Conservation (phyloP, 2,888 invertebrate genomes). For the Drosophila recens region DNA sequence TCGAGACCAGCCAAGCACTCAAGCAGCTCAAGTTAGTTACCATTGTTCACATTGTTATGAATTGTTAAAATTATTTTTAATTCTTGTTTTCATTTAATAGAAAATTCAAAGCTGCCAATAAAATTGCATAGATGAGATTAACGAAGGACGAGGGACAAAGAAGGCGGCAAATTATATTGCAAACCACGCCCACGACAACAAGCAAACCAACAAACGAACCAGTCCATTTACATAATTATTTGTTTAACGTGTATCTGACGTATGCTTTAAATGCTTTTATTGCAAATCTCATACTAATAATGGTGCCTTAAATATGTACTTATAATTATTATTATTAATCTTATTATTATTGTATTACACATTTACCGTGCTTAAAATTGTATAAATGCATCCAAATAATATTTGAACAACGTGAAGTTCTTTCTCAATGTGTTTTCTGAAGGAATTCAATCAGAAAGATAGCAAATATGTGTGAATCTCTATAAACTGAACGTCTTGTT, state of each 20-base stretch:
- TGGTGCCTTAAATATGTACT: slow-evolving; percentile 43
- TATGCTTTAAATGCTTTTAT: slow-evolving; percentile 50
- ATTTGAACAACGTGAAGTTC: background rate
- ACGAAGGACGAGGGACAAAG: background rate
- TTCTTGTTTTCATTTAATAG: slow-evolving; percentile 48
- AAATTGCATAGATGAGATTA: slow-evolving; percentile 59
- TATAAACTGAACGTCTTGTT: background rate
- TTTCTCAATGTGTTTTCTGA: background rate
- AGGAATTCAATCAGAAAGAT: background rate
- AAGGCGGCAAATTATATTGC: background rate
- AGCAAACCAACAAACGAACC: slow-evolving; percentile 16
- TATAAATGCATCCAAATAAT: slow-evolving; percentile 21
- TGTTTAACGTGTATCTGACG: slow-evolving; percentile 18
- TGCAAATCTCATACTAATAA: slow-evolving; percentile 53
- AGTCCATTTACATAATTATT: slow-evolving; percentile 54
- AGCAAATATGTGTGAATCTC: background rate
- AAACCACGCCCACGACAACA: slow-evolving; percentile 13
- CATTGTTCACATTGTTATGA: background rate
- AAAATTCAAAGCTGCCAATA: slow-evolving; percentile 80
- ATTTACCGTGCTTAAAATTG: slow-evolving; percentile 23
- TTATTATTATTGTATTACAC: slow-evolving; percentile 11
- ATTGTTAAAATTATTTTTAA: background rate
- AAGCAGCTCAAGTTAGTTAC: slow-evolving; percentile 85
- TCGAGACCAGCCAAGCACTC: slow-evolving; percentile 88
- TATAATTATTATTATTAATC: slow-evolving; percentile 17